phyloP scores from a whole-genome alignment of 2,113 vertebrate species.

The Butastur rufipennis region DNA sequence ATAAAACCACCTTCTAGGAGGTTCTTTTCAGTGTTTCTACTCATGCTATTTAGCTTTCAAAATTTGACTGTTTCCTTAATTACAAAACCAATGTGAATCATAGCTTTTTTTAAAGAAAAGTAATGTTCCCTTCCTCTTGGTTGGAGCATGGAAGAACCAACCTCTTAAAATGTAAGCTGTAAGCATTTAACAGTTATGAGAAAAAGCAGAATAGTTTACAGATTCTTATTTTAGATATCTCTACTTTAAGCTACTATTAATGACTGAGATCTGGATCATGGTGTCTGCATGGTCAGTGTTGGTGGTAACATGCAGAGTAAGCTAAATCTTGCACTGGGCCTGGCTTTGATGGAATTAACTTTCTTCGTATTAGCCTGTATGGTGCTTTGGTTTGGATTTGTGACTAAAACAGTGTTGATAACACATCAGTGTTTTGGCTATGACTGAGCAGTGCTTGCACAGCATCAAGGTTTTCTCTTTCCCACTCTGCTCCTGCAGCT shows the following conservation, averaged over 20 bases:
- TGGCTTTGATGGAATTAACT: background rate
- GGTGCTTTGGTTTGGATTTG: background rate
- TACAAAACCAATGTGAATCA: background rate
- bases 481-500: background rate
- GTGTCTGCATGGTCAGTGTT: background rate
- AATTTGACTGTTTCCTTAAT: background rate
- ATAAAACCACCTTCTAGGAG: background rate
- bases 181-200: background rate
- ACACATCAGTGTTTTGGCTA: background rate
- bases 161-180: background rate
- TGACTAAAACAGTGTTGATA: background rate
- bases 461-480: background rate
- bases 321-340: background rate
- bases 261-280: background rate
- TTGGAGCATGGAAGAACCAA: background rate
- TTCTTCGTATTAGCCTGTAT: background rate
- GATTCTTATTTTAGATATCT: background rate
- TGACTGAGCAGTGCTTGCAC: background rate
- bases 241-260: background rate
- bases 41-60: background rate
- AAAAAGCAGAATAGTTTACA: background rate
- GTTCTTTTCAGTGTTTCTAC: background rate
- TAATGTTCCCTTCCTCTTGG: background rate
- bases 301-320: background rate
- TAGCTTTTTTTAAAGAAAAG: background rate